Conservation (phyloP, 2,888 invertebrate genomes). For the Philereme vetulata region DNA sequence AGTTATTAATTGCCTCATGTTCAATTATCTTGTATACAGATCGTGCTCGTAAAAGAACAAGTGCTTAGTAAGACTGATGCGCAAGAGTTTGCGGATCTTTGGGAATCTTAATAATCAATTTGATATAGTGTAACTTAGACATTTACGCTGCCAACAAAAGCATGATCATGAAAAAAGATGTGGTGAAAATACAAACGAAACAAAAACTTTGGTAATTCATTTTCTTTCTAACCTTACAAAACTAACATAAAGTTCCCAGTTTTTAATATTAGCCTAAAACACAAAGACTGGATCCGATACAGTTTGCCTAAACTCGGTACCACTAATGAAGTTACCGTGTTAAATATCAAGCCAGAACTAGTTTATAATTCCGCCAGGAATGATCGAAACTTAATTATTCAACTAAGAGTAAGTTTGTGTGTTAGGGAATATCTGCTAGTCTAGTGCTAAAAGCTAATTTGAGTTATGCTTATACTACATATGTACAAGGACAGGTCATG, state of each 20-base stretch:
- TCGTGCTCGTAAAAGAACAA: too few species aligned
- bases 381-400: constrained; percentile 36
- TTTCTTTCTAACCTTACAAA: constrained; percentile 10
- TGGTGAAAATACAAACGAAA: background rate
- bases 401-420: constrained; percentile 7
- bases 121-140: too few species aligned
- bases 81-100: too few species aligned
- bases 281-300: constrained; percentile 12
- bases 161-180: too few species aligned
- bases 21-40: too few species aligned
- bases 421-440: background rate
- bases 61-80: too few species aligned
- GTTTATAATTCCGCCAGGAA: constrained; percentile 25
- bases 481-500: too few species aligned
- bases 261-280: constrained; percentile 7
- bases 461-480: background rate
- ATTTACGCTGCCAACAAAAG: too few species aligned
- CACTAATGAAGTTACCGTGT: constrained; percentile 39
- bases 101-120: too few species aligned
- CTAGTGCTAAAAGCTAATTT: constrained; percentile 1
- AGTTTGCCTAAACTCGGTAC: constrained; percentile 14
- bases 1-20: too few species aligned
- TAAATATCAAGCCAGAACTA: constrained; percentile 42
- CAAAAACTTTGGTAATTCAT: constrained; percentile 15
- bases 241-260: constrained; percentile 5